phyloP scores from a whole-genome alignment of 2,113 vertebrate genomes.

The Lamprologus lemairii region DNA sequence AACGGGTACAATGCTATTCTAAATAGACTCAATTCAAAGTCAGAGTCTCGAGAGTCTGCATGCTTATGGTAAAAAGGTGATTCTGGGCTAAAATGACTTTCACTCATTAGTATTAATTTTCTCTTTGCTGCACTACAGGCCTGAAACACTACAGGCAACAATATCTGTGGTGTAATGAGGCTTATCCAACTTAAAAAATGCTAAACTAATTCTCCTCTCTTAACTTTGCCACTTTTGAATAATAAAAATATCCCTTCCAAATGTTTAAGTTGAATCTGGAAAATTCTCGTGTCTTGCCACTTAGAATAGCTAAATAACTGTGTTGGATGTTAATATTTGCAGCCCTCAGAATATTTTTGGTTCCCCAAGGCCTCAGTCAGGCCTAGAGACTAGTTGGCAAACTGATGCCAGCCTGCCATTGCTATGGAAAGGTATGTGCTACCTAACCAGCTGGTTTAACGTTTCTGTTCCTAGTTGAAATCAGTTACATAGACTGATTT shows the following conservation, averaged over 20 bases:
- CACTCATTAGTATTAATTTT: background rate
- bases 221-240: background rate
- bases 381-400: background rate
- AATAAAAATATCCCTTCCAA: background rate
- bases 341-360: background rate
- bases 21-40: background rate
- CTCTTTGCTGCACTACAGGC: background rate
- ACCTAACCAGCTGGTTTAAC: background rate
- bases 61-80: background rate
- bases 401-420: background rate
- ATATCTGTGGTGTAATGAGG: background rate
- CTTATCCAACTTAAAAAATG: background rate
- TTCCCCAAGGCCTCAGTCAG: background rate
- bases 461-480: background rate
- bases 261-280: background rate
- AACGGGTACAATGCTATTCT: background rate
- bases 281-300: background rate
- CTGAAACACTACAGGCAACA: background rate
- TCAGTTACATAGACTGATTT: background rate
- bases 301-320: background rate
- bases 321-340: background rate
- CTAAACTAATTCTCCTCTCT: background rate
- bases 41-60: background rate
- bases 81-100: background rate
- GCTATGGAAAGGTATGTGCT: background rate